Evolutionary conservation across 1,140 invertebrate species (phyloP).

Genomic region (Hylyphantes graminicola): DNA sequence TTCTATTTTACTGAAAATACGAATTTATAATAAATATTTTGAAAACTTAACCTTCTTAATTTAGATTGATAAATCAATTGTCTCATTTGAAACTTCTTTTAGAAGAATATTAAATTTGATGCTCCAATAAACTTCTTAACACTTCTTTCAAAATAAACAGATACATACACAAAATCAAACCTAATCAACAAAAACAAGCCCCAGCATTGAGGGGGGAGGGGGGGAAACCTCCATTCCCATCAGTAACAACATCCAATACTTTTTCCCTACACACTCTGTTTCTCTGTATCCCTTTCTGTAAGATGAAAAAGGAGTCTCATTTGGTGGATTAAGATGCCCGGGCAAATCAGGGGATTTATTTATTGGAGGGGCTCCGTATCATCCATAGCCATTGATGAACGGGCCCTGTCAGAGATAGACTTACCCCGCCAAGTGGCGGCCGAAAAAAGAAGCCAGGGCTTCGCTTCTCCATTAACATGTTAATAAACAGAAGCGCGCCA

Average conservation of each 20-base stretch:
- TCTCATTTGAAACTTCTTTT: no score
- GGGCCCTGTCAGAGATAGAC: slow-evolving; percentile 56
- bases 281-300: not conserved
- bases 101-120: no score
- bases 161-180: no score
- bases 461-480: slow-evolving; percentile 52
- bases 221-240: no score
- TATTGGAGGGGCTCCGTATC: slow-evolving; percentile 38
- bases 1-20: no score
- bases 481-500: slow-evolving; percentile 58
- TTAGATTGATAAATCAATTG: no score
- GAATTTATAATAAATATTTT: no score
- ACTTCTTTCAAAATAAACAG: no score
- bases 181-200: no score
- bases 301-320: slow-evolving; percentile 21
- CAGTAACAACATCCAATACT: slow-evolving; percentile 8
- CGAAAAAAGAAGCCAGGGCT: not conserved
- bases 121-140: no score
- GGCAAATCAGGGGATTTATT: slow-evolving; percentile 38
- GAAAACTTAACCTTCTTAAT: no score
- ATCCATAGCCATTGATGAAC: slow-evolving; percentile 50
- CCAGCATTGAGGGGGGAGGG: no score
- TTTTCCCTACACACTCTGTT: not conserved
- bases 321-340: slow-evolving; percentile 35
- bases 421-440: not conserved